These are phyloP conservation scores for Diaphora mendica DNA, from an alignment of 2,888 invertebrate genomes.

Conservation along the genomic window DNA sequence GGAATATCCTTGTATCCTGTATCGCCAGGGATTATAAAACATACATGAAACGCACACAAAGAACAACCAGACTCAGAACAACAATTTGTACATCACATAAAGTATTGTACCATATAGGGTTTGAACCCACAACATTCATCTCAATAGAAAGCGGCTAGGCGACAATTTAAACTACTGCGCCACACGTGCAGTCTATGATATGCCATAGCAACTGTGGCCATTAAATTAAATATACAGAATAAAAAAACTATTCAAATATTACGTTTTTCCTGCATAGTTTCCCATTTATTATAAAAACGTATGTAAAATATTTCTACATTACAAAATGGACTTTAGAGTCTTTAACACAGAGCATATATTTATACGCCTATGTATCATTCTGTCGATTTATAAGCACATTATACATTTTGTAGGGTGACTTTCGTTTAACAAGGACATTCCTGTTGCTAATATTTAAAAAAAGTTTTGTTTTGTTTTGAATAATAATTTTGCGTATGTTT, in stretches of 20 bases:
- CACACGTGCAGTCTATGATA: no score
- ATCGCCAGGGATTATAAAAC: no score
- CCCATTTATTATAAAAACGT: conserved; percentile 11
- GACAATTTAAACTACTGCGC: no score
- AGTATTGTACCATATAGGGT: no score
- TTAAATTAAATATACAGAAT: background rate
- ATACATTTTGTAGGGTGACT: conserved; percentile 21
- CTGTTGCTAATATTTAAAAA: background rate
- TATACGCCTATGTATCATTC: background rate
- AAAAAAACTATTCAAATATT: background rate
- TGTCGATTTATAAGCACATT: conserved; percentile 13
- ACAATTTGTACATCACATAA: no score
- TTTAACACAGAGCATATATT: background rate
- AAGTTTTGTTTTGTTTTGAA: background rate
- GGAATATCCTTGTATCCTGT: no score
- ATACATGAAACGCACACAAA: no score
- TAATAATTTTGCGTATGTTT: background rate
- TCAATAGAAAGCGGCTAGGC: no score
- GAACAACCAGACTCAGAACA: no score
- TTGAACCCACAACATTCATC: no score
- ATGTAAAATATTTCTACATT: background rate
- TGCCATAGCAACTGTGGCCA: background rate
- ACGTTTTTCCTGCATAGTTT: background rate
- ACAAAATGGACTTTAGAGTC: rapidly evolving
- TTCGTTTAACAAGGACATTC: conserved; percentile 9